A percentile compares a stretch with the other conserved stretches of the same genome.
Conservation (phyloP, 2,113 vertebrate species). For the Arizona elegans region DNA sequence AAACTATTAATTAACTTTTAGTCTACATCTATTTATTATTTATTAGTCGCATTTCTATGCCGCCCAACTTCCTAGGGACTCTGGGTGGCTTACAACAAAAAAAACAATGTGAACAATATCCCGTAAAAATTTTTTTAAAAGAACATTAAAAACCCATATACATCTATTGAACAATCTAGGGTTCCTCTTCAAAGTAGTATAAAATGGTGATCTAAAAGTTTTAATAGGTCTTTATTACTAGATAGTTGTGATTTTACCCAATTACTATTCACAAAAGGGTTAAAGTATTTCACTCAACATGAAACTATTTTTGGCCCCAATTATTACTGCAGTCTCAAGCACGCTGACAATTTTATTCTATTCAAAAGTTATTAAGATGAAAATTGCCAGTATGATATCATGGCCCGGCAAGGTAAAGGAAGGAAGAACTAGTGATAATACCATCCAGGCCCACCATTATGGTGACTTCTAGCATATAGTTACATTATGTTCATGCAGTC, state of each 20-base stretch:
- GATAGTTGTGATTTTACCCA: conserved; percentile 21
- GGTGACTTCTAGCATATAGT: conserved; percentile 45
- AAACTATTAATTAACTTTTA: conserved; percentile 33
- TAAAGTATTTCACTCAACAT: conserved; percentile 15
- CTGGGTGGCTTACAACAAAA: too few species aligned
- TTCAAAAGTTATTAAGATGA: conserved; percentile 51
- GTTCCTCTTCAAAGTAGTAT: conserved; percentile 30
- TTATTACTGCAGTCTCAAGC: conserved; percentile 38
- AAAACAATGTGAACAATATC: too few species aligned
- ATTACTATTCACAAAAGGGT: conserved; percentile 29
- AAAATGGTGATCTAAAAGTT: conserved; percentile 35
- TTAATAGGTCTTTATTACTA: conserved; percentile 22
- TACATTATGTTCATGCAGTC: conserved; percentile 55
- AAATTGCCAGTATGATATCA: conserved; percentile 28
- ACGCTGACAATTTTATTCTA: conserved; percentile 34
- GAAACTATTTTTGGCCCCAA: conserved; percentile 38
- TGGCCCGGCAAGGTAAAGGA: conserved; percentile 14
- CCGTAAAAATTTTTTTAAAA: too few species aligned
- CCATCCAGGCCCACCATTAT: conserved; percentile 25
- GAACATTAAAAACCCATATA: background rate
- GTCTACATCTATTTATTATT: conserved; percentile 21
- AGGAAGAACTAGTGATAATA: conserved; percentile 20
- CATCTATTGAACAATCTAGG: conserved; percentile 34
- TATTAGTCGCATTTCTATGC: too few species aligned
- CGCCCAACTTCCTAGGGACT: too few species aligned